Conservation (phyloP, 1,140 invertebrate species). For the Drosophila bocki region DNA sequence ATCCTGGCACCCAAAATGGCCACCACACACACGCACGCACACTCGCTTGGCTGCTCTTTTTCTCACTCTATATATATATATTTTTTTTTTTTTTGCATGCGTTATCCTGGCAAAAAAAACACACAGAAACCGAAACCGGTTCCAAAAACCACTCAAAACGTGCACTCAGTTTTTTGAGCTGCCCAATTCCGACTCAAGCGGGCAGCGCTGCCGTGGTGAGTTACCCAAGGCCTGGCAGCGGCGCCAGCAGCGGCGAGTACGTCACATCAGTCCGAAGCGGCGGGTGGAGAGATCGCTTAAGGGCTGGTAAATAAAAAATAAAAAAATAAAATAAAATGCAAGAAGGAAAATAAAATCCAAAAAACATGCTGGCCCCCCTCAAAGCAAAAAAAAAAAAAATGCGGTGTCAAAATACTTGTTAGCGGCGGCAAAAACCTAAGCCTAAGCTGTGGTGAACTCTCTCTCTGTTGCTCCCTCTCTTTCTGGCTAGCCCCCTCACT, state of each 20-base stretch:
- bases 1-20: conserved; percentile 36
- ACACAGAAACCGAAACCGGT: not conserved
- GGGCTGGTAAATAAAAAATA: not conserved
- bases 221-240: conserved; percentile 17
- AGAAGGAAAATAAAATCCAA: conserved; percentile 2
- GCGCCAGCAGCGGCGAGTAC: conserved; percentile 2
- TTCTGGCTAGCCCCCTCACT: not conserved
- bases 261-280: conserved; percentile 2
- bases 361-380: not conserved
- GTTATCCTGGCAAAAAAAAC: conserved; percentile 8
- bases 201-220: conserved; percentile 67
- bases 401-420: conserved; percentile 78
- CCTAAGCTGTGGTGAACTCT: conserved; percentile 57
- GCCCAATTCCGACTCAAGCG: not conserved
- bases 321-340: conserved; percentile 7
- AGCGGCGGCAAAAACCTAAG: conserved; percentile 50
- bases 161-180: not conserved
- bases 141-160: not conserved
- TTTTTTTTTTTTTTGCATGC: conserved; percentile 5
- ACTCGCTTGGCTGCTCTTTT: conserved; percentile 16
- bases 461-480: not conserved
- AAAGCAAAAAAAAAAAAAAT: conserved; percentile 19
- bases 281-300: conserved; percentile 16
- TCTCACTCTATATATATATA: not conserved
- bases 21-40: conserved; percentile 20